These are phyloP conservation scores for Antheraea assamensis DNA, from an alignment of 2,888 invertebrate species.

Conservation along the genomic window DNA sequence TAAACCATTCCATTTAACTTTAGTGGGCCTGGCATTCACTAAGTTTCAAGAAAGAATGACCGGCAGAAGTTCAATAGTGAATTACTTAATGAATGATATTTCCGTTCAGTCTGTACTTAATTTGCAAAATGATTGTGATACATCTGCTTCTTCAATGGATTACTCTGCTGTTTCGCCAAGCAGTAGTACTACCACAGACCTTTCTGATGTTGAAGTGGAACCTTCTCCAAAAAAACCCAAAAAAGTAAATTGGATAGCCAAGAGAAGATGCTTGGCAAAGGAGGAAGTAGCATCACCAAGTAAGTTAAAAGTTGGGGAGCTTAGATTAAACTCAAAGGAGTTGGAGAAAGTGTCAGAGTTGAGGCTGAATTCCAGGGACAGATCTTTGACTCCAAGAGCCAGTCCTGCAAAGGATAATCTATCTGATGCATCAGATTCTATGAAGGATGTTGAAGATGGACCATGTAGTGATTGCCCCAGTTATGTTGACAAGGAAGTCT, in stretches of 20 bases:
- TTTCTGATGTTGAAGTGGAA: constrained; percentile 86
- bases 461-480: constrained; percentile 83
- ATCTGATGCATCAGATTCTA: constrained; percentile 68
- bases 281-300: constrained; percentile 85
- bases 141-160: constrained; percentile 73
- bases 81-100: constrained; percentile 88
- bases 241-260: constrained; percentile 77
- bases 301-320: constrained; percentile 85
- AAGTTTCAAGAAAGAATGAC: constrained; percentile 89
- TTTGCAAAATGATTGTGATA: constrained; percentile 82
- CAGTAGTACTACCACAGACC: constrained; percentile 81
- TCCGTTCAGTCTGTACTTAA: constrained; percentile 90
- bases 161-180: constrained; percentile 74
- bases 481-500: constrained; percentile 86
- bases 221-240: constrained; percentile 89
- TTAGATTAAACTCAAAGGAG: constrained; percentile 85
- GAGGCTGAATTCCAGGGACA: constrained; percentile 71
- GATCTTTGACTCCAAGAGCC: constrained; percentile 71
- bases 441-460: constrained; percentile 67
- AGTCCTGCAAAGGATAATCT: constrained; percentile 73
- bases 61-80: constrained; percentile 87
- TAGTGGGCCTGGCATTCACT: constrained; percentile 91
- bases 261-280: constrained; percentile 72
- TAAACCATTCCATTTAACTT: constrained; percentile 90
- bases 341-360: constrained; percentile 80